Evolutionary conservation across 2,888 invertebrate genomes (phyloP).

Genomic region (Meteorus cinctellus): DNA sequence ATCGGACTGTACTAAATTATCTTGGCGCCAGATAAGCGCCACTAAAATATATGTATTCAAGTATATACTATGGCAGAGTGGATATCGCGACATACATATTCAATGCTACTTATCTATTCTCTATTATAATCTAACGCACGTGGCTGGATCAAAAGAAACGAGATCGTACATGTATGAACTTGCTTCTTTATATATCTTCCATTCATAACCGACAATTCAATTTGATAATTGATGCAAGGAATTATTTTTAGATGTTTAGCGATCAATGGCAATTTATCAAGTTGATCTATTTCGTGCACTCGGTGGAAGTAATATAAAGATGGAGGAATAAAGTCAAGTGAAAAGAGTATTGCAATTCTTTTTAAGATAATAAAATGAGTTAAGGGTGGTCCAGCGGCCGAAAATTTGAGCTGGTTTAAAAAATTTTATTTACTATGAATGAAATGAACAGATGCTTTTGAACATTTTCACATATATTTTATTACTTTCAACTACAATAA

Average conservation of each 20-base stretch:
- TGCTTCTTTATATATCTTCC: neutral
- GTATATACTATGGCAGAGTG: constrained; percentile 35
- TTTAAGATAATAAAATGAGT: too few relatives aligned
- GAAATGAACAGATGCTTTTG: too few relatives aligned
- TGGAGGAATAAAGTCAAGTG: neutral
- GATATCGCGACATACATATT: constrained; percentile 21
- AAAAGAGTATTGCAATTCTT: too few relatives aligned
- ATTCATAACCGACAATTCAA: constrained; percentile 39
- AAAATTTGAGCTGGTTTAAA: too few relatives aligned
- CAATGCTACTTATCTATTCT: constrained; percentile 31
- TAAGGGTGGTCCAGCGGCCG: too few relatives aligned
- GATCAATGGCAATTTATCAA: neutral
- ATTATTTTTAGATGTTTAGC: constrained; percentile 1
- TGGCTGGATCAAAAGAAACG: constrained; percentile 53
- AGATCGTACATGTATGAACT: constrained; percentile 37
- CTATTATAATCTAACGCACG: constrained; percentile 44
- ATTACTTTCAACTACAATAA: too few relatives aligned
- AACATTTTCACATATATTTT: too few relatives aligned
- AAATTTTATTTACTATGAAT: too few relatives aligned
- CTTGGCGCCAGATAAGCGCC: constrained; percentile 38
- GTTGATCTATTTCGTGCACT: neutral
- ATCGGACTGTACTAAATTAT: constrained; percentile 24
- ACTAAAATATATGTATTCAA: constrained; percentile 23
- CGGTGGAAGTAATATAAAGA: neutral
- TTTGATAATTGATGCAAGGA: constrained; percentile 20